Percentiles rank a stretch among this genome's conserved stretches.
These are phyloP conservation scores for Megaceryle maxima DNA, from an alignment of 2,113 vertebrate species.

Conservation along the genomic window DNA sequence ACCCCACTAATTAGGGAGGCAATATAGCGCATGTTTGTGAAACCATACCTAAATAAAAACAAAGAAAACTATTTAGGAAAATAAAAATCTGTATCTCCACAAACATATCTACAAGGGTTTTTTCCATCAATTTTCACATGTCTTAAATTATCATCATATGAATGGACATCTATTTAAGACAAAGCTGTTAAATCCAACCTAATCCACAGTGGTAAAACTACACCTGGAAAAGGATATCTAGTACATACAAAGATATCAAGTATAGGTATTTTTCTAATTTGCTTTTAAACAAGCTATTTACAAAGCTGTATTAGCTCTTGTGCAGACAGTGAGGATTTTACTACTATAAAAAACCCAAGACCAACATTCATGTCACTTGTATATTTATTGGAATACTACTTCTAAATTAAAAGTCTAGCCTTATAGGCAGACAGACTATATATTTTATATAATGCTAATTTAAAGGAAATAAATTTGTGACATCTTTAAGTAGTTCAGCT, in stretches of 20 bases:
- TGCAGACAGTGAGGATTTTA: constrained; percentile 7
- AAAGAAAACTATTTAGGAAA: neutral
- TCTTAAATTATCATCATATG: neutral
- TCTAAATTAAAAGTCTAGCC: constrained; percentile 25
- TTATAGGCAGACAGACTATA: neutral
- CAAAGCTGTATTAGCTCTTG: constrained; percentile 19
- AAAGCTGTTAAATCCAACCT: neutral
- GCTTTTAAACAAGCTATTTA: constrained; percentile 25
- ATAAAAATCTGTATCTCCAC: neutral
- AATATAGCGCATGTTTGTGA: constrained; percentile 99
- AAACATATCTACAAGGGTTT: neutral
- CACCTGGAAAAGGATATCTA: neutral
- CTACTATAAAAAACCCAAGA: neutral
- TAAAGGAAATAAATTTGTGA: neutral
- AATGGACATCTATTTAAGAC: neutral
- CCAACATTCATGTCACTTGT: neutral
- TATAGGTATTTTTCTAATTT: neutral
- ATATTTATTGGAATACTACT: constrained; percentile 10
- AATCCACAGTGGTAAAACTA: neutral
- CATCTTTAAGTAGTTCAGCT: constrained; percentile 4
- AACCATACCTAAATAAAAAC: constrained; percentile 86
- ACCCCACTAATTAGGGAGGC: constrained; percentile 97
- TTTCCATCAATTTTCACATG: neutral
- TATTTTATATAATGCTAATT: neutral
- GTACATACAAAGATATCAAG: neutral